phyloP scores from a whole-genome alignment of 2,797 vertebrate species.

The Thaleichthys pacificus region DNA sequence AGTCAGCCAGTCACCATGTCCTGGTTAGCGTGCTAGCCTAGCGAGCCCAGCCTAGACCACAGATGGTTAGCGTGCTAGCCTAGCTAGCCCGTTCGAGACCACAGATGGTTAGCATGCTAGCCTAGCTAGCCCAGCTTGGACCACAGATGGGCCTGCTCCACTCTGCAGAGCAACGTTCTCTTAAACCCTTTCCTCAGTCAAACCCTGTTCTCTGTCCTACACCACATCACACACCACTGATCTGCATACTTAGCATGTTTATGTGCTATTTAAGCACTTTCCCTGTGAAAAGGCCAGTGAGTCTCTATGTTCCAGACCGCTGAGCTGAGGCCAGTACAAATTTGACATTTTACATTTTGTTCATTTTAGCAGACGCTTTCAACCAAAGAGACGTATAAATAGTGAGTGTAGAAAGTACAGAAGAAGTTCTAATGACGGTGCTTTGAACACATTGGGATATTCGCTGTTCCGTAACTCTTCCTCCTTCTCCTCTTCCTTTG shows the following conservation, averaged over 20 bases:
- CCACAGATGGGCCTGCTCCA: too few species aligned
- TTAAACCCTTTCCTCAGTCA: not conserved
- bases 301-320: constrained; percentile 56
- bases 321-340: constrained; percentile 62
- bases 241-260: constrained; percentile 53
- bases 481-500: not conserved
- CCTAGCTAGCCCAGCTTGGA: too few species aligned
- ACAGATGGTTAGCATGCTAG: too few species aligned
- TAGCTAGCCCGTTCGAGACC: too few species aligned
- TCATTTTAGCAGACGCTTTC: not conserved
- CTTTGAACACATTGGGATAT: too few species aligned
- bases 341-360: constrained; percentile 6
- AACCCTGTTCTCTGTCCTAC: not conserved
- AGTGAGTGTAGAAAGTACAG: not conserved
- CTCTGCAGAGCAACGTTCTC: too few species aligned
- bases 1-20: too few species aligned
- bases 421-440: too few species aligned
- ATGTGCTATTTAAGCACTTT: constrained; percentile 60
- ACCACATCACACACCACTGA: not conserved
- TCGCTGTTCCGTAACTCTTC: too few species aligned
- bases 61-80: too few species aligned
- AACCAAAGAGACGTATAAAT: not conserved
- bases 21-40: too few species aligned
- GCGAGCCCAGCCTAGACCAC: too few species aligned
- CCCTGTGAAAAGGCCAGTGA: constrained; percentile 36